phyloP scores from a whole-genome alignment of 37 sponge, comb jelly and placozoan genomes.

The Lycopodina hypogea region DNA sequence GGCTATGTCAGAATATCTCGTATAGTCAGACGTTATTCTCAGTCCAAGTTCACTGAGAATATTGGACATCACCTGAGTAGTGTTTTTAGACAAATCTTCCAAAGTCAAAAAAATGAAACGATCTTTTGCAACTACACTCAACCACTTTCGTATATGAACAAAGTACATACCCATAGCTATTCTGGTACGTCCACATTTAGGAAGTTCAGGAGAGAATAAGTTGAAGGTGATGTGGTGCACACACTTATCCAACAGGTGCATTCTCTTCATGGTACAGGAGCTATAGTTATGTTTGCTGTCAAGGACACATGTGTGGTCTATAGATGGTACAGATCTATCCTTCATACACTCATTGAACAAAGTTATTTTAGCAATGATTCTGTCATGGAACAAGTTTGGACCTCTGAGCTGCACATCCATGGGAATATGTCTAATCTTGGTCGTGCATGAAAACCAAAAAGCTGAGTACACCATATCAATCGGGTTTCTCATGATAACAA shows the following conservation, averaged over 20 bases:
- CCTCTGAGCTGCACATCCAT: not conserved
- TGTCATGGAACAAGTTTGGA: slow-evolving; percentile 32
- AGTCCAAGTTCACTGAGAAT: not conserved
- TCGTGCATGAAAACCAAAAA: slow-evolving; percentile 52
- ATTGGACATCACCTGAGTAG: not conserved
- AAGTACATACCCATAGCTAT: slow-evolving; percentile 36
- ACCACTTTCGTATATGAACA: slow-evolving; percentile 40
- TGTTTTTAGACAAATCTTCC: slow-evolving; percentile 23
- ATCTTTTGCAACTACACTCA: slow-evolving; percentile 29
- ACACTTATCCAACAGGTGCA: slow-evolving; percentile 27
- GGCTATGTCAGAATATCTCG: too few species aligned
- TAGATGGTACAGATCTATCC: not conserved
- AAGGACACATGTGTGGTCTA: not conserved
- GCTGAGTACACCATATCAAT: slow-evolving; percentile 36
- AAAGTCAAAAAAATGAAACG: slow-evolving; percentile 32
- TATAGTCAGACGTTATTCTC: too few species aligned
- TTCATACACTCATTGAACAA: slow-evolving; percentile 26
- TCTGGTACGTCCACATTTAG: slow-evolving; percentile 21
- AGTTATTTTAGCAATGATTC: not conserved
- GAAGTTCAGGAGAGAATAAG: not conserved
- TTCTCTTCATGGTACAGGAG: not conserved
- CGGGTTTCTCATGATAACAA: slow-evolving; percentile 56
- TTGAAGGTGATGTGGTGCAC: slow-evolving; percentile 12
- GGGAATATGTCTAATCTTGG: not conserved
- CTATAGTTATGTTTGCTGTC: not conserved